Percentiles rank a stretch among this genome's conserved stretches.
Conservation (phyloP, 2,888 invertebrate species). For the Spilosoma lubricipeda region DNA sequence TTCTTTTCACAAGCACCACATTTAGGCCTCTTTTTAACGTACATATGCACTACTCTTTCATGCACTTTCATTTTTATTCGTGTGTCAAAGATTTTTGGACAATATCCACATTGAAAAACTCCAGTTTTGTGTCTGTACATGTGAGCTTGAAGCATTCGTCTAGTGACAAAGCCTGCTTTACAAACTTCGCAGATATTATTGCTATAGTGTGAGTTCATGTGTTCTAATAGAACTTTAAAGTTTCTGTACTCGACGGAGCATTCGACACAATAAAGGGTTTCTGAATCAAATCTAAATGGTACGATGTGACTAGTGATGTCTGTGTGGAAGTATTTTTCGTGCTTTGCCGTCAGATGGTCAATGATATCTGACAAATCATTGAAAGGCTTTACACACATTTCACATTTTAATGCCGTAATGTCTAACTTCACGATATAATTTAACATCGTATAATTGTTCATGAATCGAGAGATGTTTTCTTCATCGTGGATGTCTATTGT, state of each 20-base stretch:
- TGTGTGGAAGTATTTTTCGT: slow-evolving; percentile 53
- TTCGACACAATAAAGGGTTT: slow-evolving; percentile 56
- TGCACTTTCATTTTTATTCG: slow-evolving; percentile 74
- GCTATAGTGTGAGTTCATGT: slow-evolving; percentile 66
- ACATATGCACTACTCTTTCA: slow-evolving; percentile 69
- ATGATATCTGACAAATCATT: slow-evolving; percentile 51
- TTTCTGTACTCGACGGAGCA: slow-evolving; percentile 57
- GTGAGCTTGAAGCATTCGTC: slow-evolving; percentile 59
- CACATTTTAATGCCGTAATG: slow-evolving; percentile 66
- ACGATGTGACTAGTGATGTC: slow-evolving; percentile 59
- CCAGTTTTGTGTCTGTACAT: slow-evolving; percentile 65
- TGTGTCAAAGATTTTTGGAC: slow-evolving; percentile 77
- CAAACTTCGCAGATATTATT: slow-evolving; percentile 65
- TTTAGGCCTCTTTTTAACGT: slow-evolving; percentile 58
- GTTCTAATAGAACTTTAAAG: slow-evolving; percentile 63
- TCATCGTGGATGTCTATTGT: slow-evolving; percentile 50
- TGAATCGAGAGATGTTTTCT: slow-evolving; percentile 33
- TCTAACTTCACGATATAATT: slow-evolving; percentile 65
- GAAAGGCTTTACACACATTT: slow-evolving; percentile 54
- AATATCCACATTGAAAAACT: slow-evolving; percentile 67
- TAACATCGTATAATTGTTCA: slow-evolving; percentile 42
- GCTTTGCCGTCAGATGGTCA: slow-evolving; percentile 55
- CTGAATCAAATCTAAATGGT: slow-evolving; percentile 63
- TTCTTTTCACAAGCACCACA: slow-evolving; percentile 64
- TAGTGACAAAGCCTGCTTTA: slow-evolving; percentile 62